phyloP scores from a whole-genome alignment of 2,888 invertebrate genomes.

The Dynastes tityus region DNA sequence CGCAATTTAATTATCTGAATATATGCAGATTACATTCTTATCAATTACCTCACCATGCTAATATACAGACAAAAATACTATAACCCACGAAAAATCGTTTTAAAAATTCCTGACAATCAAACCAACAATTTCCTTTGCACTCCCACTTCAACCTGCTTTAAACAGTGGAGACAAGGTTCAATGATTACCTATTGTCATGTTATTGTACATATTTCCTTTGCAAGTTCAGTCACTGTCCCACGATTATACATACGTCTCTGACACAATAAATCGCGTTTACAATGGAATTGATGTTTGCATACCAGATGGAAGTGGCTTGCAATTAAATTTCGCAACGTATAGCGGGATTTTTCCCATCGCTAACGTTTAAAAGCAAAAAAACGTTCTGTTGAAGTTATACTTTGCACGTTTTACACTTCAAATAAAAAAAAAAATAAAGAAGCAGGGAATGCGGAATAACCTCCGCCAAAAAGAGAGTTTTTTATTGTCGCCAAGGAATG shows the following conservation, averaged over 20 bases:
- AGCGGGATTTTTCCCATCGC: conserved; percentile 34
- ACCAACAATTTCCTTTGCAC: background rate
- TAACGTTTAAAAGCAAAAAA: background rate
- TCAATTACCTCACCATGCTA: too few species aligned
- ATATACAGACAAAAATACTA: too few species aligned
- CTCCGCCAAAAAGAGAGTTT: too few species aligned
- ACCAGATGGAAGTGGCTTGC: conserved; percentile 8
- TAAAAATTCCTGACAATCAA: conserved; percentile 4
- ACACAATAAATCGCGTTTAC: conserved; percentile 30
- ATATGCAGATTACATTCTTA: too few species aligned
- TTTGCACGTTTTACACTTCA: conserved; percentile 1
- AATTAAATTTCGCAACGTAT: conserved; percentile 35
- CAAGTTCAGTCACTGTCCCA: conserved; percentile 40
- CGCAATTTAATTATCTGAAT: too few species aligned
- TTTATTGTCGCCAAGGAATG: too few species aligned
- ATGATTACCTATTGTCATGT: conserved; percentile 35
- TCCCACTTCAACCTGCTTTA: conserved; percentile 15
- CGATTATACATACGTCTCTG: conserved; percentile 21
- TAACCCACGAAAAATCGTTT: background rate
- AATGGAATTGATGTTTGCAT: conserved; percentile 35
- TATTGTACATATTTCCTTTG: conserved; percentile 29
- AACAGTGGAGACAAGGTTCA: conserved; percentile 39
- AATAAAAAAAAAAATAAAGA: background rate
- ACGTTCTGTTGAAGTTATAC: background rate
- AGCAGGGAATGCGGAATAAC: too few species aligned